Evolutionary conservation across 2,888 invertebrate genomes (phyloP).

Genomic region (Linyphia triangularis): DNA sequence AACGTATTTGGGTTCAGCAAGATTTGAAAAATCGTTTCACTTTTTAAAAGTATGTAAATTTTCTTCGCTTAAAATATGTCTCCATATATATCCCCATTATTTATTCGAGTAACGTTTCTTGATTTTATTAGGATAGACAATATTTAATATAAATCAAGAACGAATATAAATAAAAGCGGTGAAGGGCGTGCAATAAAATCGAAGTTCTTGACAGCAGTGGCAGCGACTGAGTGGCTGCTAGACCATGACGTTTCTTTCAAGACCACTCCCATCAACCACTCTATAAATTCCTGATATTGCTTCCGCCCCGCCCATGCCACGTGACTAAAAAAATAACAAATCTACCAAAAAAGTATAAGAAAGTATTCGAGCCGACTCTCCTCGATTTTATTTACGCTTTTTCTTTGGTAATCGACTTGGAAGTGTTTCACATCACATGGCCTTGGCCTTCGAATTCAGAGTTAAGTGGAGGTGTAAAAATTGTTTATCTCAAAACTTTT

Average conservation of each 20-base stretch:
- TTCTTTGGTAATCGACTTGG: constrained; percentile 19
- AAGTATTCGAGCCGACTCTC: background rate
- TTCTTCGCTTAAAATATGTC: no score
- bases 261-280: constrained; percentile 60
- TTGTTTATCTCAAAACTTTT: constrained; percentile 64
- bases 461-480: constrained; percentile 69
- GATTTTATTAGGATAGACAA: constrained; percentile 70
- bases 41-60: no score
- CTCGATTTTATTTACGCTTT: constrained; percentile 43
- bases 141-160: constrained; percentile 70
- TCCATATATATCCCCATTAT: no score
- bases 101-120: constrained; percentile 37
- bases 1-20: no score
- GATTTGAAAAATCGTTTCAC: no score
- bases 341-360: constrained; percentile 51
- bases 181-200: constrained; percentile 52
- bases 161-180: constrained; percentile 47
- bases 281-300: constrained; percentile 67
- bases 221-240: constrained; percentile 35
- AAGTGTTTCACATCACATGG: constrained; percentile 60
- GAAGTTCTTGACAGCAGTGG: constrained; percentile 43
- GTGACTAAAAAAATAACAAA: constrained; percentile 23
- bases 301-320: constrained; percentile 10
- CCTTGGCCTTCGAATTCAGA: constrained; percentile 24
- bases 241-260: constrained; percentile 44